Conservation (phyloP, 2,113 vertebrate species). For the Aegotheles bennettii region DNA sequence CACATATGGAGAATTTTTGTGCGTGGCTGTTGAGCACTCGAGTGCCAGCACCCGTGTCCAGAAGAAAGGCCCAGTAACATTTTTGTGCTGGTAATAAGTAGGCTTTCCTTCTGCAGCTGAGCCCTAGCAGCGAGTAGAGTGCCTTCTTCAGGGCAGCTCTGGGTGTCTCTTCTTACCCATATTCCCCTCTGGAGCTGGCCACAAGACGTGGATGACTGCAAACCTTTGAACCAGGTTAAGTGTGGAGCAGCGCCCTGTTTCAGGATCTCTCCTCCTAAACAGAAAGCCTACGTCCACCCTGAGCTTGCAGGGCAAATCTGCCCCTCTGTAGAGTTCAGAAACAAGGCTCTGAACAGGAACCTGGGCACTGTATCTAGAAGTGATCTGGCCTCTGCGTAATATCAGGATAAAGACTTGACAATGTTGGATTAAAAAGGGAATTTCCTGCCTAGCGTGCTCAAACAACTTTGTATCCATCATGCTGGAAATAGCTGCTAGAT, state of each 20-base stretch:
- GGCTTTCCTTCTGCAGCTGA: background rate
- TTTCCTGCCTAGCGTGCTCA: background rate
- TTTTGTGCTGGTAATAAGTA: rapidly evolving
- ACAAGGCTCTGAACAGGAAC: background rate
- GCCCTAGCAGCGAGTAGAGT: background rate
- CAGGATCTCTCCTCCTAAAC: background rate
- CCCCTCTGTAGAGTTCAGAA: background rate
- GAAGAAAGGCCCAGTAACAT: background rate
- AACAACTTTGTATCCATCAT: background rate
- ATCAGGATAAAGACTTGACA: background rate
- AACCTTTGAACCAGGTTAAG: background rate
- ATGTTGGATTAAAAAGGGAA: background rate
- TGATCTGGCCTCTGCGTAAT: background rate
- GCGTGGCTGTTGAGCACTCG: background rate
- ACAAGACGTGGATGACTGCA: background rate
- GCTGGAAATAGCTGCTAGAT: background rate
- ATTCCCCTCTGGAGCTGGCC: background rate
- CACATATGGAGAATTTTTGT: background rate
- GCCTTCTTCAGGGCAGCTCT: background rate
- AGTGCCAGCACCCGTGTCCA: background rate
- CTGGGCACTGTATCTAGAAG: background rate
- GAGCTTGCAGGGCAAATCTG: background rate
- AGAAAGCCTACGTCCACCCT: background rate
- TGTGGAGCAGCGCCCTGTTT: background rate
- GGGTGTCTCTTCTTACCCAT: background rate